These are phyloP conservation scores for Tylochromis polylepis DNA, from an alignment of 2,113 vertebrate species.

Conservation along the genomic window DNA sequence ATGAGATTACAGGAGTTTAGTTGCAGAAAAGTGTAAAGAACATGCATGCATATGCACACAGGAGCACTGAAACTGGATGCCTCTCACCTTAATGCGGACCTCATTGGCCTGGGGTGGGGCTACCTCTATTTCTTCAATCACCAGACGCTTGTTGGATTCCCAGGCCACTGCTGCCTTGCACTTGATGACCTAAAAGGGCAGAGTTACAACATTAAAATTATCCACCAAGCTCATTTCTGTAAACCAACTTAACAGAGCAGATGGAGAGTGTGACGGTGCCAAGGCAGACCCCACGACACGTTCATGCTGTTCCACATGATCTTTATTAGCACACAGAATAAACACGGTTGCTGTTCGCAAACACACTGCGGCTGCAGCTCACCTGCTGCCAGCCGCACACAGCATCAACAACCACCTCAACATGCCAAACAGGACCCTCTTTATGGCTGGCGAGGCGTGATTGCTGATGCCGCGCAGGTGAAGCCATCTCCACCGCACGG, in stretches of 20 bases:
- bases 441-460: too few relatives aligned
- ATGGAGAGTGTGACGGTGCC: too few relatives aligned
- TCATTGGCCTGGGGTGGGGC: constrained; percentile 79
- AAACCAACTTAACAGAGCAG: neutral
- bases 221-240: neutral
- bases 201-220: neutral
- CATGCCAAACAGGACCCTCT: too few relatives aligned
- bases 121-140: constrained; percentile 85
- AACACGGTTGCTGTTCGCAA: too few relatives aligned
- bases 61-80: neutral
- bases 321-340: too few relatives aligned
- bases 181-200: constrained; percentile 78
- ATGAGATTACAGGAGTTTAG: neutral
- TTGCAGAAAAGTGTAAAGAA: fast-evolving
- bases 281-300: too few relatives aligned
- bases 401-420: too few relatives aligned
- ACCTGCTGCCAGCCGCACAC: too few relatives aligned
- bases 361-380: too few relatives aligned
- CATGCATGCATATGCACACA: neutral
- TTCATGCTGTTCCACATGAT: too few relatives aligned
- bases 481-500: too few relatives aligned
- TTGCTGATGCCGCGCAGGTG: too few relatives aligned
- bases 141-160: constrained; percentile 78
- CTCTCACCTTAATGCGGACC: constrained; percentile 81
- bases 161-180: constrained; percentile 84